phyloP scores from a whole-genome alignment of 1,140 invertebrate species.

The Cydia pomonella region DNA sequence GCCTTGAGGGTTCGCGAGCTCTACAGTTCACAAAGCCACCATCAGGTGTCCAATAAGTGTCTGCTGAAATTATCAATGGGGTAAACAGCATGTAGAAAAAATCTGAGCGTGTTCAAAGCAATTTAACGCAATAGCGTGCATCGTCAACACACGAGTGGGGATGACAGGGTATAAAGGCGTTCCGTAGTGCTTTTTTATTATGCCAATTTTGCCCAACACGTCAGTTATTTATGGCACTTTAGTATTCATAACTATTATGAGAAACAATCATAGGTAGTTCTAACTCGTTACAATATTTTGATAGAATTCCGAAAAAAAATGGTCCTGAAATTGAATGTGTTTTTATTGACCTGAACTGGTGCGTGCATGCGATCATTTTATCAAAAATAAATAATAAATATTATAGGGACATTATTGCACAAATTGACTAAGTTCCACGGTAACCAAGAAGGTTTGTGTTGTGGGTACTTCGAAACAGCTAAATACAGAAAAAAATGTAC shows the following conservation, averaged over 20 bases:
- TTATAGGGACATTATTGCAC: too few species aligned
- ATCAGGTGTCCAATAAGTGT: neutral
- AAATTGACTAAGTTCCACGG: too few species aligned
- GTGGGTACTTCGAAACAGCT: too few species aligned
- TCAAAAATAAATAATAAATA: too few species aligned
- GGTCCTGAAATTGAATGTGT: too few species aligned
- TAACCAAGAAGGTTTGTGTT: too few species aligned
- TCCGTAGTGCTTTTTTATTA: slow-evolving; percentile 4
- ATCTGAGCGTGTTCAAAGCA: neutral
- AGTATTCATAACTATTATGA: neutral
- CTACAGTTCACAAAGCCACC: neutral
- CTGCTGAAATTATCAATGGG: neutral
- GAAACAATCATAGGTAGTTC: neutral
- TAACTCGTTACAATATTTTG: too few species aligned
- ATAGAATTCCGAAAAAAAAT: too few species aligned
- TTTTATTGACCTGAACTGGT: too few species aligned
- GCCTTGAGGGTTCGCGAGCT: neutral
- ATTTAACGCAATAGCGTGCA: neutral
- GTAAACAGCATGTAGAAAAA: neutral
- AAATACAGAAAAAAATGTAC: too few species aligned
- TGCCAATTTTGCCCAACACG: neutral
- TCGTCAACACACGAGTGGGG: neutral
- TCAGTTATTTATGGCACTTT: neutral
- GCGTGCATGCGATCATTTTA: too few species aligned
- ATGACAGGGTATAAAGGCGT: neutral